Conservation (phyloP, 2,888 invertebrate species). For the Coelinius sp. region DNA sequence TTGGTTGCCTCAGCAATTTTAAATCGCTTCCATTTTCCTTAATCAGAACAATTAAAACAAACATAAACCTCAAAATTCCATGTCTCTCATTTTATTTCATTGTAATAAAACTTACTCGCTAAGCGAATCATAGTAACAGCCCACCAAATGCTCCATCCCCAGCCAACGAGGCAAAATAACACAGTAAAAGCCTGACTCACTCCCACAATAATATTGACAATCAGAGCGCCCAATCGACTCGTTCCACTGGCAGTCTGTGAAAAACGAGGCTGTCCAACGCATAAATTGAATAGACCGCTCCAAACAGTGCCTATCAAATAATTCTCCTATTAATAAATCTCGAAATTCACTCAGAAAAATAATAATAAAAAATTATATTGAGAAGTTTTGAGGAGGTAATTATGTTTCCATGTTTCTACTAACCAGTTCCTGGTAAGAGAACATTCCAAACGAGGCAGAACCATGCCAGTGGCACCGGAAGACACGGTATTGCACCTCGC, state of each 20-base stretch:
- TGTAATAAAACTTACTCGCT: conserved; percentile 81
- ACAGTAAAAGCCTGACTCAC: conserved; percentile 93
- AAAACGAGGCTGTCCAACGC: conserved; percentile 90
- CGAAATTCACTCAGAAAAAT: background rate
- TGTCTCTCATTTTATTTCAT: background rate
- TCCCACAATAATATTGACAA: conserved; percentile 90
- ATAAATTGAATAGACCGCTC: conserved; percentile 90
- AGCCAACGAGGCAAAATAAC: conserved; percentile 93
- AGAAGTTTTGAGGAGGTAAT: conserved; percentile 2
- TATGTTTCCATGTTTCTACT: conserved; percentile 49
- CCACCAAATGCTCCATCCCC: conserved; percentile 99
- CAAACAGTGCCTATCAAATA: conserved; percentile 83
- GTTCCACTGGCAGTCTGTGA: conserved; percentile 84
- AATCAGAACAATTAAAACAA: conserved; percentile 11
- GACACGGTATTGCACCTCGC: conserved; percentile 92
- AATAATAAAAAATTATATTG: conserved; percentile 12
- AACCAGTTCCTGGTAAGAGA: conserved; percentile 84
- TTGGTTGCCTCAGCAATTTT: conserved; percentile 64
- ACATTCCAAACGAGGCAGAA: conserved; percentile 89
- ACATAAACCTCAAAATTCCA: conserved; percentile 9
- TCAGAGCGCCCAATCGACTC: conserved; percentile 84
- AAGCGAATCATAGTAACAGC: conserved; percentile 92
- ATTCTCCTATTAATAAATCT: background rate
- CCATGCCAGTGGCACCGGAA: conserved; percentile 89
- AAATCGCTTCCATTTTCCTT: conserved; percentile 68